A percentile compares a stretch with the other conserved stretches of the same genome.
Conservation (phyloP, 2,888 invertebrate genomes). For the Craniophora ligustri region DNA sequence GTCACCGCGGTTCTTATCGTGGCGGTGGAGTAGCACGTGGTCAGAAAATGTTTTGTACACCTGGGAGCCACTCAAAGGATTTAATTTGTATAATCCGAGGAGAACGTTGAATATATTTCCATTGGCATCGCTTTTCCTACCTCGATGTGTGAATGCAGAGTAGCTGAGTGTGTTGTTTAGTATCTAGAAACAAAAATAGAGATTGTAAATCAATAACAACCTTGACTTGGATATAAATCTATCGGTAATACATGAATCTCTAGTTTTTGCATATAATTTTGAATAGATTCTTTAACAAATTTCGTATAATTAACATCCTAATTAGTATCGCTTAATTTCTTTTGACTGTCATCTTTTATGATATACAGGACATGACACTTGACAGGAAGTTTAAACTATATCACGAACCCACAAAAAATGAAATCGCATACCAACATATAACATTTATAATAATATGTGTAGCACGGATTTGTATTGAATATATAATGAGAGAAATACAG, state of each 20-base stretch:
- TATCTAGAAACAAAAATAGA: conserved; percentile 32
- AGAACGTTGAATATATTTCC: conserved; percentile 70
- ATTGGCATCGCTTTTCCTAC: conserved; percentile 29
- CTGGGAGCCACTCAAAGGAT: conserved; percentile 72
- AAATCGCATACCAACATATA: conserved; percentile 26
- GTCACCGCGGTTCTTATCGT: conserved; percentile 24
- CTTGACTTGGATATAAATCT: too few relatives aligned
- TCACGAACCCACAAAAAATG: conserved; percentile 34
- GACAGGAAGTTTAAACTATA: conserved; percentile 39
- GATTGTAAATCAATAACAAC: too few relatives aligned
- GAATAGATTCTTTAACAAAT: too few relatives aligned
- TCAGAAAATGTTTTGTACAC: conserved; percentile 71
- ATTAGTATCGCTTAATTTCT: too few relatives aligned
- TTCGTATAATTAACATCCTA: too few relatives aligned
- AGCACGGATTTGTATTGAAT: conserved; percentile 36
- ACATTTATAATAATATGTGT: conserved; percentile 43
- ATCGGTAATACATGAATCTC: too few relatives aligned
- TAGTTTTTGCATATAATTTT: too few relatives aligned
- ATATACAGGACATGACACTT: background rate
- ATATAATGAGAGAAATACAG: conserved; percentile 55
- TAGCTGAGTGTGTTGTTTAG: conserved; percentile 1
- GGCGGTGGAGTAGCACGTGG: conserved; percentile 55
- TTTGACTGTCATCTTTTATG: background rate
- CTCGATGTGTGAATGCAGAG: background rate
- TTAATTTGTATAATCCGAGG: conserved; percentile 74